Conservation (phyloP, 2,113 vertebrate species). For the human region DNA sequence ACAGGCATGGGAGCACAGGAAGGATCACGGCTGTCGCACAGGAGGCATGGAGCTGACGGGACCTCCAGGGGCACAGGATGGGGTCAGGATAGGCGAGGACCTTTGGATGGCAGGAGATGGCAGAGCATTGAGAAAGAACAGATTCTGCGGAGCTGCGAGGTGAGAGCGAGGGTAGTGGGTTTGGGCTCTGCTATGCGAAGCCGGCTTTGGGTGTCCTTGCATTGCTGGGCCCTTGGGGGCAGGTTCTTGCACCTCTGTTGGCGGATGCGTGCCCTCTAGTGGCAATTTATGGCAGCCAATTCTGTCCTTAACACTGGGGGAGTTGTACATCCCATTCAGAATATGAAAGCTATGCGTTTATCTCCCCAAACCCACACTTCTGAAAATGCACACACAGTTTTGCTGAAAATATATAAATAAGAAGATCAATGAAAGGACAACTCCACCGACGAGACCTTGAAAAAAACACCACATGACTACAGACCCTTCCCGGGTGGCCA, state of each 20-base stretch:
- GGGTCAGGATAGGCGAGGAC: not conserved
- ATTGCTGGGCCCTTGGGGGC: not conserved
- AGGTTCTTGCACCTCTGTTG: not conserved
- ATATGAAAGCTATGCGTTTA: not conserved
- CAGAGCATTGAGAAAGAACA: not conserved
- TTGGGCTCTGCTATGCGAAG: too few relatives aligned
- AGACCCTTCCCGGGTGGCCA: not conserved
- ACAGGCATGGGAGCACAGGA: too few relatives aligned
- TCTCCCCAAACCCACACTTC: not conserved
- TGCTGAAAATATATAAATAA: not conserved
- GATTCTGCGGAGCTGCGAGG: not conserved
- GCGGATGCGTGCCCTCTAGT: not conserved
- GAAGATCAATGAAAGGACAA: not conserved
- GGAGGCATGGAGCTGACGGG: not conserved
- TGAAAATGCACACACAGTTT: not conserved
- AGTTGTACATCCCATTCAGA: not conserved
- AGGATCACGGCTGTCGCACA: not conserved
- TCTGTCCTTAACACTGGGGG: too few relatives aligned
- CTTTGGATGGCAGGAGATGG: not conserved
- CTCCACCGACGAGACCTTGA: not conserved
- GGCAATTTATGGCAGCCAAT: not conserved
- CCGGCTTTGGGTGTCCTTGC: not conserved
- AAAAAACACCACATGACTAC: not conserved
- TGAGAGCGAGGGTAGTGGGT: too few relatives aligned
- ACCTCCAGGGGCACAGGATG: too few relatives aligned